Base-by-base conservation (phyloP, 2,888 invertebrate species). In the Silvanus unidentatus region DNA sequence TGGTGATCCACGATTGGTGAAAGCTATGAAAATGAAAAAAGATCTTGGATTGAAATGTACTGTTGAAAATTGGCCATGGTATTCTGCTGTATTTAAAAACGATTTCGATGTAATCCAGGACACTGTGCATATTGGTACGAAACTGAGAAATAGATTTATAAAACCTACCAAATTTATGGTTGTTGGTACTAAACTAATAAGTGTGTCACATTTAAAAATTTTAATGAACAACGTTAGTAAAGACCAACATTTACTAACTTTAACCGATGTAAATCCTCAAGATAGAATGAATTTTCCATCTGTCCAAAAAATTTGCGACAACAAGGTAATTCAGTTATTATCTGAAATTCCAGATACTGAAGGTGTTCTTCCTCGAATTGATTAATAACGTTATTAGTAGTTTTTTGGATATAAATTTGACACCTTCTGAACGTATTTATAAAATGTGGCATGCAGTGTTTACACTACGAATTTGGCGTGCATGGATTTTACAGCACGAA, bases 211-310 rank as follows among this genome's bases (percentile, higher is more conserved):
- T 46, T 50, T 58, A 13, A 45, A 42, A 43, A 41, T 48, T 27
- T 39, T 55, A n/a, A 53, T 53, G 11, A 39, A 44, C 9, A 49
- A 15, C 2, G 39, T 53, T 32, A 54, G 52, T 4, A 58, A 57
- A 51, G 57, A 58, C 37, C 52, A 53, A 32, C 56, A 58, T 45
- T 42, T 50, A n/a, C 42, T 60, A 4, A 52, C 46, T 34, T 16
- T 28, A 36, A 42, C 30, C n/a, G 50, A 55, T 36, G 10, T 54
- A 27, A 36, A 50, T 3, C 14, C 44, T 12, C 27, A 45, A 28
- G 58, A 59, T 28, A 57, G 57, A 45, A 58, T 62, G 58, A 61
- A 59, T 45, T 60, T 53, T 35, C 39, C 13, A 37, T 52, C 59
- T 5, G 54, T 53, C 5, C 47, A 53, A 16, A 55, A 54, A 54